These are phyloP conservation scores for Ceratoteleas bidentatus DNA, from an alignment of 1,140 invertebrate species.

Conservation along the genomic window DNA sequence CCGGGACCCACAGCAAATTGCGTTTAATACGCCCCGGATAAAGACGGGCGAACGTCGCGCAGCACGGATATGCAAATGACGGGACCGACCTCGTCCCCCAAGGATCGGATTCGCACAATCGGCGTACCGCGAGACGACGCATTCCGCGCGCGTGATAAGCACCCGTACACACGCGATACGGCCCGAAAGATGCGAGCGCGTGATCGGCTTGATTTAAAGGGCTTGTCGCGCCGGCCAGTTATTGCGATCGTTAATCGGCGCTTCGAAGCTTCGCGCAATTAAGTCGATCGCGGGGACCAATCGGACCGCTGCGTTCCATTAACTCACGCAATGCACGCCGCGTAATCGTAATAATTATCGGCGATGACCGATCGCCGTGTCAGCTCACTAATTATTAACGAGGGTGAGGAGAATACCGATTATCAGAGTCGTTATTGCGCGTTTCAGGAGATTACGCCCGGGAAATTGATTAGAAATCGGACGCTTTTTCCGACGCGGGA, in stretches of 20 bases:
- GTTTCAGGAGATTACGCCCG: constrained; percentile 11
- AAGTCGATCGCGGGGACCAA: constrained; percentile 69
- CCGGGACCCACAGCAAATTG: constrained; percentile 32
- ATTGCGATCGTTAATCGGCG: constrained; percentile 76
- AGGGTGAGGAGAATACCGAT: constrained; percentile 47
- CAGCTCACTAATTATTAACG: constrained; percentile 72
- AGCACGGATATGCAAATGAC: constrained; percentile 43
- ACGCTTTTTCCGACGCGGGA: neutral
- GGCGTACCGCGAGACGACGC: constrained; percentile 28
- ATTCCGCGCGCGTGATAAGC: constrained; percentile 53
- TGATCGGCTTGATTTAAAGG: constrained; percentile 69
- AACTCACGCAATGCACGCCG: constrained; percentile 70
- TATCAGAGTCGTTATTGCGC: constrained; percentile 20
- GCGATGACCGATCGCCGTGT: constrained; percentile 74
- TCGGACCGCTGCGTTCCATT: constrained; percentile 67
- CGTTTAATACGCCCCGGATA: constrained; percentile 36
- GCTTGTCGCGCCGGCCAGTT: constrained; percentile 69
- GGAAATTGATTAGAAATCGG: constrained; percentile 34
- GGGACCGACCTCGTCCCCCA: constrained; percentile 47
- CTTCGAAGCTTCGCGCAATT: constrained; percentile 74
- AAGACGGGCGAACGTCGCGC: constrained; percentile 18
- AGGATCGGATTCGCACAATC: constrained; percentile 49
- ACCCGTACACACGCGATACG: constrained; percentile 45
- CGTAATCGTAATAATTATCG: constrained; percentile 77
- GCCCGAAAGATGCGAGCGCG: constrained; percentile 34